phyloP scores from a whole-genome alignment of 2,797 vertebrate species.

The Holocentrus rufus region DNA sequence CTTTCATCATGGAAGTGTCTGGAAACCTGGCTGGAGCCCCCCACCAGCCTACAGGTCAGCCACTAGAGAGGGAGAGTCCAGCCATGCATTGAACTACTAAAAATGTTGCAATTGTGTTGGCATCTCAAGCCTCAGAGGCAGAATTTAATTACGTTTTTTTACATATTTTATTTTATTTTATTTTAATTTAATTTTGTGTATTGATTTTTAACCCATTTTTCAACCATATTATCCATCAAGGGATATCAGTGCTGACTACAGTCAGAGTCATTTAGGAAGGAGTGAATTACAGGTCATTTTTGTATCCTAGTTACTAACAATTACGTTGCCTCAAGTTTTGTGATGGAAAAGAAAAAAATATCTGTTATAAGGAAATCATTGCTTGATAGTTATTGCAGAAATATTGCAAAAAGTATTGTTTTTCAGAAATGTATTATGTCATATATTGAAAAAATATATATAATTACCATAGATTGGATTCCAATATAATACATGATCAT shows the following conservation, averaged over 20 bases:
- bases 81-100: background rate
- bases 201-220: background rate
- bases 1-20: constrained; percentile 64
- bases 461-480: no score
- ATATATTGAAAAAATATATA: no score
- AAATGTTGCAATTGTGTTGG: background rate
- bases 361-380: background rate
- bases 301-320: background rate
- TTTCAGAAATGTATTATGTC: background rate
- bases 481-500: background rate
- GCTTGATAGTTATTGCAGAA: background rate
- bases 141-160: background rate
- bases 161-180: no score
- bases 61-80: background rate
- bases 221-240: background rate
- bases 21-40: constrained; percentile 64
- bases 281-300: background rate
- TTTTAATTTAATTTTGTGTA: no score
- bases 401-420: background rate
- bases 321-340: no score
- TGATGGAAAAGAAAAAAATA: background rate
- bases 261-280: no score
- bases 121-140: background rate
- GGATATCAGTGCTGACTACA: background rate
- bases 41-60: constrained; percentile 69